Evolutionary conservation across 2,888 invertebrate genomes (phyloP).

Genomic region (Fragum whitleyi): DNA sequence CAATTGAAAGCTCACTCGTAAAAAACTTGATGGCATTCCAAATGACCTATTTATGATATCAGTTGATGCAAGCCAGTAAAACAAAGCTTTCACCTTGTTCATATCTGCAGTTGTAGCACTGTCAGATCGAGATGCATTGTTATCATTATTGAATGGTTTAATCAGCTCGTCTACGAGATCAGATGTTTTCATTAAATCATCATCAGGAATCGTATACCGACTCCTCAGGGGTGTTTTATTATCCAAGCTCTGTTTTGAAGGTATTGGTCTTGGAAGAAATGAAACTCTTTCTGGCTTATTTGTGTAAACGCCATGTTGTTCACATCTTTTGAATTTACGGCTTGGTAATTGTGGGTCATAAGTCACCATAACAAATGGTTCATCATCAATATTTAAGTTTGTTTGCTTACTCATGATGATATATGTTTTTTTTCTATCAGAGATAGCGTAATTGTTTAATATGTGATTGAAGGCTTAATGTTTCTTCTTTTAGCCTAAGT

Average conservation of each 20-base stretch:
- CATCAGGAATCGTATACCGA: neutral
- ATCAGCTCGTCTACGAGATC: constrained; percentile 20
- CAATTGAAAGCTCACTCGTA: constrained; percentile 38
- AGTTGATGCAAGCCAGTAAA: constrained; percentile 40
- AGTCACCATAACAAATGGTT: constrained; percentile 37
- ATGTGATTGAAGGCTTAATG: no score
- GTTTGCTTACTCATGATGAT: neutral
- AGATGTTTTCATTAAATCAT: constrained; percentile 1
- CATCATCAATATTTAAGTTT: neutral
- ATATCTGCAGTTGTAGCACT: neutral
- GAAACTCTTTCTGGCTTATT: constrained; percentile 6
- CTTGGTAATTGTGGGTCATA: constrained; percentile 11
- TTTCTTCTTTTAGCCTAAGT: no score
- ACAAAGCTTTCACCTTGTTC: constrained; percentile 40
- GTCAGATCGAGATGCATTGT: neutral
- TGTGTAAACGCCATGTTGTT: constrained; percentile 23
- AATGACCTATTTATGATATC: constrained; percentile 17
- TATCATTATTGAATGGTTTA: neutral
- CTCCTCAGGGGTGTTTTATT: neutral
- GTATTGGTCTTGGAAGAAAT: constrained; percentile 7
- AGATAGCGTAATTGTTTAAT: neutral
- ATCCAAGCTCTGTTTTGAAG: neutral
- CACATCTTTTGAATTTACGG: constrained; percentile 5
- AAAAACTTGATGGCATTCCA: constrained; percentile 32
- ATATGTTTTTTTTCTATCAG: neutral